Evolutionary conservation across 2,888 invertebrate genomes (phyloP), one percentile per base, ranked within the genome.

Genomic region (Glaucopsyche alexis): DNA sequence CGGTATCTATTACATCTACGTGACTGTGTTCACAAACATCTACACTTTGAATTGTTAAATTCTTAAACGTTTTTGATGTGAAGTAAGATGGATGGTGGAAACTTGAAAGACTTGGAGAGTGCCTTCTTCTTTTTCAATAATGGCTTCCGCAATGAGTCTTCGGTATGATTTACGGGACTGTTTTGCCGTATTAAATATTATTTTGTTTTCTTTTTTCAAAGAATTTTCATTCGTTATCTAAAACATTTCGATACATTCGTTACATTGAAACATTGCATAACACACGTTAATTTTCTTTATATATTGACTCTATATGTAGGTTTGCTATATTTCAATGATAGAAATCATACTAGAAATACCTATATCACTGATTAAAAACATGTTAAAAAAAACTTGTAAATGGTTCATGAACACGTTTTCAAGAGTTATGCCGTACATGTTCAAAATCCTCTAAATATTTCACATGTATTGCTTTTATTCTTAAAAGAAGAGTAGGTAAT

Each of bases 111-210:
- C 60, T 29, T 55, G 55, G 11, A 19, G 55, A 19, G 47, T 47
- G 55, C 55, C 55, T 55, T 19, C 55, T 55, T 55, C 19, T 55
- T 55, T 55, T 55, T 55, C 55, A 55, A 55, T 55, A 55, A 55
- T 55, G 55, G 16, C 55, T 19, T 60, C 29, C 29, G 60, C 60
- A 60, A 7, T 60, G 60, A 29, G 19, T 6, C 60, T 60, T 19
- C 55, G 55, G 5, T 60, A 29, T 60, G 60, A 60, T 60, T 60
- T 60, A 60, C 29, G 60, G 13, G 2, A 8, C 1, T 19, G 3
- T 7, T 55, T 9, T 16, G 19, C 16, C 55, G 55, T 9, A 19
- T 19, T 47, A 55, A 19, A 55, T 19, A 55, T 55, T 9, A 55
- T 19, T 19, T 55, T 55, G 55, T 19, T 19, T 55, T 19, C 19